Base-by-base conservation (phyloP, 2,888 invertebrate species). In the Spodoptera exigua region DNA sequence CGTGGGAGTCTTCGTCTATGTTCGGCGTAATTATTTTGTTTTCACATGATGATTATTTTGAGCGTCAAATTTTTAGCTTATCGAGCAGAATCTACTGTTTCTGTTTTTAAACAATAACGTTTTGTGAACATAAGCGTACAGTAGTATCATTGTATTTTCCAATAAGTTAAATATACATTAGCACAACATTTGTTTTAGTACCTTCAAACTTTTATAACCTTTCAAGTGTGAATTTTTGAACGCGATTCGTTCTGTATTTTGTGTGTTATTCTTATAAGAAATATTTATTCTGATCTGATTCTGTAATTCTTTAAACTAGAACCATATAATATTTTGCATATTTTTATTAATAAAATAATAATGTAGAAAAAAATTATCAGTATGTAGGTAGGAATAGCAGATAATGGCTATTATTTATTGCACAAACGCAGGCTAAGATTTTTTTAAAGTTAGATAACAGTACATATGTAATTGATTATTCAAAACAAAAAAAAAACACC, bases 21-120 rank as follows among this genome's bases (percentile, higher is more conserved):
- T 61, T 53, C 44, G 57, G 52, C 61, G 52, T 63, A 76, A 72
- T 65, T 78, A 81, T 79, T 85, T 85, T 86, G 84, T 83, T 86
- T 84, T 86, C 73, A 65, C 76, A 69, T 82, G 80, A 88, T 89
- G 86, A 89, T 90, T 86, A 84, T 80, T 82, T 83, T 41, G 56
- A 49, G 63, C 58, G 79, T 84, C 85, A 86, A 83, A 81, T 78
- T 75, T 68, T 49, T 74, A 39, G 37, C 51, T 0, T 35, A 10
- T 0, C 34, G n/a, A 9, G 18, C 36, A 27, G 40, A 47, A 43
- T 16, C 45, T 63, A n/a, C n/a, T 13, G 18, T 7, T 32, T 14
- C 12, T 37, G 13, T n/a, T 34, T 18, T 34, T 21, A 12, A 51
- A 35, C 39, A 40, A 55, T 55, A 18, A 14, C 14, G 12, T 11